phyloP scores from a whole-genome alignment of 1,140 invertebrate genomes.

The Orussus abietinus region DNA sequence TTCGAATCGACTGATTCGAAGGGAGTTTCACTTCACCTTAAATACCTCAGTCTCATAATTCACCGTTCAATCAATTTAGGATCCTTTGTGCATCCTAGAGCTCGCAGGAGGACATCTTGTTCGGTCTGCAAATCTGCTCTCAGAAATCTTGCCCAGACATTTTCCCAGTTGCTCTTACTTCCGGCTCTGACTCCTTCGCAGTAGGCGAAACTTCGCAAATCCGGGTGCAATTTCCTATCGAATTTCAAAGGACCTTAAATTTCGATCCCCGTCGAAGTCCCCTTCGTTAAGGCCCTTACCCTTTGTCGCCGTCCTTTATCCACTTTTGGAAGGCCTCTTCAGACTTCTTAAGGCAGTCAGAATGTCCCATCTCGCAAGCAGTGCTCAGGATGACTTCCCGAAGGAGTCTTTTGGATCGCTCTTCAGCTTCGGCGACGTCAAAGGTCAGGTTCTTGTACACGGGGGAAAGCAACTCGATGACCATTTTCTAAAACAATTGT shows the following conservation, averaged over 20 bases:
- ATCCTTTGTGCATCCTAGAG: slow-evolving; percentile 28
- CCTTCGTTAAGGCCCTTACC: too few relatives aligned
- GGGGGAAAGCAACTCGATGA: slow-evolving; percentile 17
- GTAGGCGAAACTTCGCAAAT: slow-evolving; percentile 34
- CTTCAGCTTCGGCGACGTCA: slow-evolving; percentile 12
- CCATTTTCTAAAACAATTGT: slow-evolving; percentile 19
- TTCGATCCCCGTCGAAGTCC: too few relatives aligned
- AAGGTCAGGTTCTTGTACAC: slow-evolving; percentile 29
- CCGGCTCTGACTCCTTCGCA: slow-evolving; percentile 26
- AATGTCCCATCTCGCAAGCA: slow-evolving; percentile 24
- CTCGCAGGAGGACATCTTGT: slow-evolving; percentile 28
- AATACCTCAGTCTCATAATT: neutral
- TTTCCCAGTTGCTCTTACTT: slow-evolving; percentile 22
- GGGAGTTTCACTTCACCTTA: too few relatives aligned
- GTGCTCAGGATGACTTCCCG: slow-evolving; percentile 25
- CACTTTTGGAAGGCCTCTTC: slow-evolving; percentile 27
- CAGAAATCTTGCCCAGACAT: slow-evolving; percentile 22
- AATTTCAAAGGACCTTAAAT: too few relatives aligned
- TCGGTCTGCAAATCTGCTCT: slow-evolving; percentile 28
- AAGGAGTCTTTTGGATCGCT: slow-evolving; percentile 18
- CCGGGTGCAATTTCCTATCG: too few relatives aligned
- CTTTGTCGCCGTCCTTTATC: slow-evolving; percentile 20
- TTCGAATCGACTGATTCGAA: neutral
- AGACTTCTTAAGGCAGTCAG: slow-evolving; percentile 25
- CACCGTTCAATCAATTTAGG: slow-evolving; percentile 30